Evolutionary conservation across 2,797 vertebrate species (phyloP), one percentile per base, ranked within the genome.

Genomic region (Sebastes iracundus): DNA sequence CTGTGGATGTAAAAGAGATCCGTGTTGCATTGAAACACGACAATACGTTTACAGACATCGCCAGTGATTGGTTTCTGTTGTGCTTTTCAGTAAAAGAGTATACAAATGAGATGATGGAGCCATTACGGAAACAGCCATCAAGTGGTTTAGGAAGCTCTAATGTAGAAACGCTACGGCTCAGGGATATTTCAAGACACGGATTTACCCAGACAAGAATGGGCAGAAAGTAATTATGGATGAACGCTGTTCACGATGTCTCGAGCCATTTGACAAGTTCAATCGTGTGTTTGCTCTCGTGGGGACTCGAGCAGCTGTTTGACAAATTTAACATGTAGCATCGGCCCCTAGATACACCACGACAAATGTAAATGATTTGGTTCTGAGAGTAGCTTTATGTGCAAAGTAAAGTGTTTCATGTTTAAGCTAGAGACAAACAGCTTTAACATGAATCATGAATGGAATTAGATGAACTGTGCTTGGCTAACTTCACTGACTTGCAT

Each of bases 71-170:
- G 63, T 76, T 64, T 77, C 13, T 70, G 32, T 79, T 76, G 79
- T 84, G 65, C 65, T 87, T 87, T 82, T 64, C 67, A 76, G 27
- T 69, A 49, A 79, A 82, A 79, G 56, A 71, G 69, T 77, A 82
- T 75, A 78, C 76, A 90, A 83, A 86, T 89, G 60, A 82, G 71
- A 87, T 66, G 86, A 93, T 90, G 81, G 86, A 88, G 87, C 90
- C 87, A 89, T 92, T 88, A 83, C 77, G 83, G 84, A 86, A 76
- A 75, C 87, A 76, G 90, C 85, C 90, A 88, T 90, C 79, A 33
- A 87, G 75, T 77, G 79, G 83, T 66, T 84, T 80, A 79, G 80
- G 89, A 87, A 78, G 88, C 87, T 84, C 46, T 20, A 78, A 84
- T 90, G 85, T 46, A 62, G 72, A 83, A 78, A 77, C 6, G 52